Conservation (phyloP, 2,797 vertebrate species). For the Chelidonichthys spinosus region DNA sequence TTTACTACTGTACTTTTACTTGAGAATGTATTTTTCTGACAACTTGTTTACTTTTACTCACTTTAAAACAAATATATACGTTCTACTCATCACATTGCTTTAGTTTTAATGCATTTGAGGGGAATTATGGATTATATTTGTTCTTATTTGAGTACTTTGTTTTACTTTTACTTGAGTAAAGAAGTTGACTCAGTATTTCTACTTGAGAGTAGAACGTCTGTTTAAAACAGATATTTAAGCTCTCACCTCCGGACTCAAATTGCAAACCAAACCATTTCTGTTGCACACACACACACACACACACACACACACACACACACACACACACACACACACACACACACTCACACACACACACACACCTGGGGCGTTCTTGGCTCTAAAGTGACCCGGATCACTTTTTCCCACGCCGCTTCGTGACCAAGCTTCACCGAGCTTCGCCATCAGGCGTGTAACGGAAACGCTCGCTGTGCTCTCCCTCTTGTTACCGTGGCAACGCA, state of each 20-base stretch:
- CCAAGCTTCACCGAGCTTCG: conserved; percentile 5
- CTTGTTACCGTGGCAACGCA: not conserved
- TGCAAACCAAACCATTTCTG: not conserved
- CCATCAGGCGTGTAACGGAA: not conserved
- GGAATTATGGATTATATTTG: no score
- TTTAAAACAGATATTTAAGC: not conserved
- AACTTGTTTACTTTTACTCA: no score
- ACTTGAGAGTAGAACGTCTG: no score
- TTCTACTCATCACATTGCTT: no score
- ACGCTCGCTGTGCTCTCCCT: not conserved
- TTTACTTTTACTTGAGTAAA: no score
- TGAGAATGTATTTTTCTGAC: no score
- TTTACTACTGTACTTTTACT: no score
- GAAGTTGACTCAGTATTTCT: no score
- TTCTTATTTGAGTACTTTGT: no score
- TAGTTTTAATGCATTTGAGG: no score
- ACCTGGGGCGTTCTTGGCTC: conserved; percentile 2
- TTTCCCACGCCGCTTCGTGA: conserved; percentile 13
- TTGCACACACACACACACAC: not conserved
- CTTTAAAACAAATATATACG: no score
- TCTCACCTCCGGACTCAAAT: not conserved
- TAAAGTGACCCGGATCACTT: conserved; percentile 19
- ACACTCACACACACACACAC: not conserved
- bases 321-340: not conserved
- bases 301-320: no score